Evolutionary conservation across 2,113 vertebrate genomes (phyloP), one percentile per base, ranked within the genome.

Genomic region (Arothron firmamentum): DNA sequence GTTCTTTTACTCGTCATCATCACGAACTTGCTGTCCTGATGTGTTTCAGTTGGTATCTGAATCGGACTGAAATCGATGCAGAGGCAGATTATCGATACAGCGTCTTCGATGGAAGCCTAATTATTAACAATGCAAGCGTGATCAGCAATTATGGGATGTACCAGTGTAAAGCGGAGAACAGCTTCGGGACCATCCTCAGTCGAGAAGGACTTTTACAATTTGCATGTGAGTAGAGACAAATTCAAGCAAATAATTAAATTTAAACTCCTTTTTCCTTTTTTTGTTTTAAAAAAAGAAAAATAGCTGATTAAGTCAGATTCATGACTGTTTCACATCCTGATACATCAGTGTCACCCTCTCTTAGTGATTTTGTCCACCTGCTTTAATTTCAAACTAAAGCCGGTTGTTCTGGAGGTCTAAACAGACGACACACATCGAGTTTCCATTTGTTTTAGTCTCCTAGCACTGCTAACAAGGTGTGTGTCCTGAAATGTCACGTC

Each of bases 151-250:
- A 88, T 53, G 96, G 96, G 52, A 92, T 83, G 65, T 99, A 97
- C 78, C 96, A 97, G 34, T 99, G 96, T 76, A 87, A 92, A 87
- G 93, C 91, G 12, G 86, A 90, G 43, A 99, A 96, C 78, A 74
- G 62, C 8, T 90, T 93, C 19, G 96, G 96, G 62, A 92, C 87
- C 14, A 70, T 97, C 77, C 80, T 97, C 23, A 98, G 96, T 86
- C 92, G 91, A 84, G 94, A 97, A 9, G 93, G 91, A 31, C 63
- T 89, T 8, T 88, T 99, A 70, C 95, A 96, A 66, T 99, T 98
- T 89, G 95, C 96, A 83, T 98, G 96, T 99, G 78, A 97, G 96
- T 98, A 91, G 46, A 16, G 12, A 20, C 25, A 28, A 28, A 28
- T 43, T 34, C 68, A 57, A 58, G 47, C 38, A 70, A 57, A 60